Evolutionary conservation across 2,797 vertebrate genomes (phyloP).

Genomic region (Pelodytes ibericus): DNA sequence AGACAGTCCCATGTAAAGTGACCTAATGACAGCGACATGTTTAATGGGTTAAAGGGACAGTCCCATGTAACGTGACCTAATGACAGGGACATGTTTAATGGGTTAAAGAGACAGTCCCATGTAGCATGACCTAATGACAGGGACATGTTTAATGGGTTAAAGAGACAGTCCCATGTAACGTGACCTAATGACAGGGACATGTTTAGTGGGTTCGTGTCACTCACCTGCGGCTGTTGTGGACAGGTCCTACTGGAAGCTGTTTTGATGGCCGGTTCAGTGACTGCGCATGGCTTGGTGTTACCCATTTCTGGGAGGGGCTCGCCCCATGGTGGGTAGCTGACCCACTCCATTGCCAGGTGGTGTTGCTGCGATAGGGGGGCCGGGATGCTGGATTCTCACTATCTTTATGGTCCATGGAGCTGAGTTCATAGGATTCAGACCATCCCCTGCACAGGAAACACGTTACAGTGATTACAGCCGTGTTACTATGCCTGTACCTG

Average conservation of each 20-base stretch:
- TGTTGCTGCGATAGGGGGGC: constrained; percentile 76
- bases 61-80: no score
- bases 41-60: not conserved
- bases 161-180: not conserved
- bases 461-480: not conserved
- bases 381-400: constrained; percentile 77
- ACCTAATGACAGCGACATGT: not conserved
- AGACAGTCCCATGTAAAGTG: not conserved
- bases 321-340: constrained; percentile 70
- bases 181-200: no score
- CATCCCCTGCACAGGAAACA: constrained; percentile 79
- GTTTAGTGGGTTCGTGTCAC: not conserved
- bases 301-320: constrained; percentile 77
- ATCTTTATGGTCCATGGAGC: constrained; percentile 84
- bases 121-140: not conserved
- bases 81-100: not conserved
- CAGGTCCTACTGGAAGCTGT: constrained; percentile 72
- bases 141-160: not conserved
- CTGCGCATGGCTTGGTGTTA: constrained; percentile 70
- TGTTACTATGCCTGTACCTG: not conserved
- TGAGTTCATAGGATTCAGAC: constrained; percentile 88
- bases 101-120: not conserved
- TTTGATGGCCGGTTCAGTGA: constrained; percentile 77
- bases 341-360: constrained; percentile 84
- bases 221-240: constrained; percentile 81